Percentiles rank a stretch among this genome's conserved stretches.
These are phyloP conservation scores for Perodicticus potto DNA, from an alignment of 2,797 vertebrate genomes.

Conservation along the genomic window DNA sequence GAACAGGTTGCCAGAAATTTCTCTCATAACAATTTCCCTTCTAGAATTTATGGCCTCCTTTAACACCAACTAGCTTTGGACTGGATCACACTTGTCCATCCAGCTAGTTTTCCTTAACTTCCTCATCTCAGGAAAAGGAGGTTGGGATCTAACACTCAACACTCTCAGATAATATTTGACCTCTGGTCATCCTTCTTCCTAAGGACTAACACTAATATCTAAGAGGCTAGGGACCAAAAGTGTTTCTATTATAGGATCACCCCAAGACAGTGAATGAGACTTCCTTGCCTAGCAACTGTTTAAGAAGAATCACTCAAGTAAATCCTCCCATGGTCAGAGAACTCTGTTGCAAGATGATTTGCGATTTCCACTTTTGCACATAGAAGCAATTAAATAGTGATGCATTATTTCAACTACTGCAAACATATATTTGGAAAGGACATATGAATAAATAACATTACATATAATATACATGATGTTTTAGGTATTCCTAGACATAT, in stretches of 20 bases:
- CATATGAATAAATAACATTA: not conserved
- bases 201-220: not conserved
- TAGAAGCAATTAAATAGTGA: not conserved
- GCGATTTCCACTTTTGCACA: not conserved
- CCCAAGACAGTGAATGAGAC: not conserved
- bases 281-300: not conserved
- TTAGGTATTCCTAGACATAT: not conserved
- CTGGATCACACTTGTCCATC: not conserved
- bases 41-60: not conserved
- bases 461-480: not conserved
- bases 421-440: conserved; percentile 36
- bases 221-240: not conserved
- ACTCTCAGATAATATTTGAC: not conserved
- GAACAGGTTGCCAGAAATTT: not conserved
- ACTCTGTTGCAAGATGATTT: conserved; percentile 2
- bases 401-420: not conserved
- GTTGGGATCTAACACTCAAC: not conserved
- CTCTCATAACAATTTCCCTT: not conserved
- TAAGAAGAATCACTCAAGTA: conserved; percentile 37
- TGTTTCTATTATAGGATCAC: not conserved
- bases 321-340: not conserved
- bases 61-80: not conserved
- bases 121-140: not conserved
- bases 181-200: not conserved
- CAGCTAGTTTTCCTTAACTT: not conserved